These are phyloP conservation scores for Chymomyza costata DNA, from an alignment of 1,140 invertebrate genomes.

Conservation along the genomic window DNA sequence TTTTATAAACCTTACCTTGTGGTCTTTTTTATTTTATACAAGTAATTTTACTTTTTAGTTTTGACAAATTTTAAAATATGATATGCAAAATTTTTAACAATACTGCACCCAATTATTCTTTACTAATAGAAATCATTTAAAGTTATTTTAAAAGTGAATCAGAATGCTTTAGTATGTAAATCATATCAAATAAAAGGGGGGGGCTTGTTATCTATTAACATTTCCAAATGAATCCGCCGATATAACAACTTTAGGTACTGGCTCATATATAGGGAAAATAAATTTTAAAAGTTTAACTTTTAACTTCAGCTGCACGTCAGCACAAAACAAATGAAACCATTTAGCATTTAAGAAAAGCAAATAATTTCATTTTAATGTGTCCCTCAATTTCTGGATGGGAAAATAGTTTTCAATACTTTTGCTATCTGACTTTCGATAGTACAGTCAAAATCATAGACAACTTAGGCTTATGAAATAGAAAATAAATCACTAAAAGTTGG, in stretches of 20 bases:
- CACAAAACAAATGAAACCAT: conserved; percentile 39
- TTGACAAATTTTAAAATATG: conserved; percentile 15
- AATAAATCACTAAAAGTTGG: too few relatives aligned
- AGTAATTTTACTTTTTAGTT: conserved; percentile 33
- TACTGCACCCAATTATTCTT: too few relatives aligned
- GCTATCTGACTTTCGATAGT: too few relatives aligned
- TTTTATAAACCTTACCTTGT: conserved; percentile 68
- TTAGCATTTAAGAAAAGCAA: conserved; percentile 3
- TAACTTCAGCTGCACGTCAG: conserved; percentile 58
- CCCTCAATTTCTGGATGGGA: not conserved
- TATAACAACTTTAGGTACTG: too few relatives aligned
- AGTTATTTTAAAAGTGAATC: too few relatives aligned
- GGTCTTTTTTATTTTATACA: conserved; percentile 25
- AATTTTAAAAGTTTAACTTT: conserved; percentile 3
- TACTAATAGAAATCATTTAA: too few relatives aligned
- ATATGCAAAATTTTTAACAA: conserved; percentile 40
- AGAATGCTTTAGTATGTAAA: too few relatives aligned
- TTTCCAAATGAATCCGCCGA: too few relatives aligned
- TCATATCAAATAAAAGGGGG: too few relatives aligned
- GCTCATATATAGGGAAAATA: not conserved
- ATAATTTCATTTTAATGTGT: conserved; percentile 25
- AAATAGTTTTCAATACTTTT: not conserved
- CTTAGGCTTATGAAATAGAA: too few relatives aligned
- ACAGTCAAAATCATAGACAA: not conserved
- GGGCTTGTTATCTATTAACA: too few relatives aligned